Base-by-base conservation (phyloP, 2,888 invertebrate genomes). In the Euclidia mi region DNA sequence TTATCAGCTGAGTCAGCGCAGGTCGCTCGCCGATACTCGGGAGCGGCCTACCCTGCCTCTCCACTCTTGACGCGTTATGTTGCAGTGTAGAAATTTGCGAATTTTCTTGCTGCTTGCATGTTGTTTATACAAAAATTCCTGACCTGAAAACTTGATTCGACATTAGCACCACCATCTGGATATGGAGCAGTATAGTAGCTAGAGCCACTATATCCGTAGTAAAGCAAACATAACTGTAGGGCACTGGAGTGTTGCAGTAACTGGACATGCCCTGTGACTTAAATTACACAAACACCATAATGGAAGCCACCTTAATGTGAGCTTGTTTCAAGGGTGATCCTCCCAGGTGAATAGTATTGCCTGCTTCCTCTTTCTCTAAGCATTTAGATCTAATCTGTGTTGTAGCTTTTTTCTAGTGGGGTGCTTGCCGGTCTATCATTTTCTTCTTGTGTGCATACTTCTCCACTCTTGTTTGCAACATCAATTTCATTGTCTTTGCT, bases 141-240 rank as follows among this genome's bases (percentile, higher is more conserved):
- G 85, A 94, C 94, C 94, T 94, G 94, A 94, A 94, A 94, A 94
- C 94, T 94, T 87, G 94, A 94, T 93, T 91, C 84, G 85, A 91
- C 85, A 94, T 94, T 94, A 94, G 89, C 91, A 93, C 90, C 89
- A 84, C 83, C 82, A 83, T 86, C 87, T 85, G 85, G 81, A 81
- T 78, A 84, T 84, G 84, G 76, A 84, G 83, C 72, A 75, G 79
- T 73, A 79, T 78, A 81, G 79, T 69, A 76, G 81, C 83, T 74
- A 65, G 55, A 76, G 80, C 81, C 73, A 80, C 83, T 79, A 80
- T 71, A 71, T 87, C 85, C 82, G 75, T 77, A 78, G 79, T 78
- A 79, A 71, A 78, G 73, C 62, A 81, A 76, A 78, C 76, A 77
- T 79, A 83, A 78, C 71, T 66, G 70, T 69, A 57, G 59, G 61